phyloP scores from a whole-genome alignment of 2,888 invertebrate genomes.

The Brachyptera risi region DNA sequence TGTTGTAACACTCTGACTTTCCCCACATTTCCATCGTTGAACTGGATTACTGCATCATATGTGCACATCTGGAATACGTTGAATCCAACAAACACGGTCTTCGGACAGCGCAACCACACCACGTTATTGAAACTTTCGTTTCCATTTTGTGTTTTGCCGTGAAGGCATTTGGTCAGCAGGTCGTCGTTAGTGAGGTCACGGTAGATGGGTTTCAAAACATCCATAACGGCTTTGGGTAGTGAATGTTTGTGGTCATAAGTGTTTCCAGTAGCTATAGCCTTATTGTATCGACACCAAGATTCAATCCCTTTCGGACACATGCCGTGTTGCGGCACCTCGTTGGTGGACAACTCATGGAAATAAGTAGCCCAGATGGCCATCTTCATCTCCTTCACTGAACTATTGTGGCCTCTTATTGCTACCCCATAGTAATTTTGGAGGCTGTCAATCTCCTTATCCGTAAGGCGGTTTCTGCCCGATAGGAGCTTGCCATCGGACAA shows the following conservation, averaged over 20 bases:
- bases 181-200: slow-evolving; percentile 17
- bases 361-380: slow-evolving; percentile 30
- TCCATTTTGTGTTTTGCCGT: slow-evolving; percentile 22
- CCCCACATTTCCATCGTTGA: slow-evolving; percentile 26
- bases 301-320: slow-evolving; percentile 25
- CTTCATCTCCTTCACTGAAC: slow-evolving; percentile 23
- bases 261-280: not conserved
- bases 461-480: slow-evolving; percentile 11
- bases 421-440: slow-evolving; percentile 28
- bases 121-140: slow-evolving; percentile 25
- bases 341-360: slow-evolving; percentile 28
- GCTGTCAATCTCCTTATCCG: slow-evolving; percentile 19
- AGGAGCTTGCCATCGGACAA: slow-evolving; percentile 25
- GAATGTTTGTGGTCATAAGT: slow-evolving; percentile 25
- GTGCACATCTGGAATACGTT: slow-evolving; percentile 21
- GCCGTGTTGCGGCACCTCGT: slow-evolving; percentile 28
- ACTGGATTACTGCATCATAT: slow-evolving; percentile 22
- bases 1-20: not conserved
- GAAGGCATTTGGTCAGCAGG: slow-evolving; percentile 20
- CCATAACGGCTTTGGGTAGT: slow-evolving; percentile 23
- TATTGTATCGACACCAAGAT: slow-evolving; percentile 29
- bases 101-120: slow-evolving; percentile 25
- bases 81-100: slow-evolving; percentile 26
- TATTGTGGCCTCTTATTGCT: slow-evolving; percentile 26
- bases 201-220: slow-evolving; percentile 28